phyloP scores from a whole-genome alignment of 2,113 vertebrate species.

The Dicerorhinus sumatrensis region DNA sequence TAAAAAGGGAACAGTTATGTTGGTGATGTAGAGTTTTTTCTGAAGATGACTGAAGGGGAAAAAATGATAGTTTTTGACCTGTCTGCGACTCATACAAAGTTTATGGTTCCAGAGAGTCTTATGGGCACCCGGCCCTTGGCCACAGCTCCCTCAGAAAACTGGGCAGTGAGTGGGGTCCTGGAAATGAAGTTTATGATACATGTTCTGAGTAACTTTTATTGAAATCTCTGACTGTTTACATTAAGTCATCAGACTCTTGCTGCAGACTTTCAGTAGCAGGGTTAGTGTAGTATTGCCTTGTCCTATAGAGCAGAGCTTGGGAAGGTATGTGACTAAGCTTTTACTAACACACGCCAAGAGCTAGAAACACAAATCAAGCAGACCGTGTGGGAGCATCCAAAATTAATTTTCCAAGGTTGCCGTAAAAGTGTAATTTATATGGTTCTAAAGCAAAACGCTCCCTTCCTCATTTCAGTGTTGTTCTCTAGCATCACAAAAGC shows the following conservation, averaged over 20 bases:
- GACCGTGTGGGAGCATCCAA: not conserved
- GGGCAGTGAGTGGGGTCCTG: not conserved
- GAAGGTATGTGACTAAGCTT: not conserved
- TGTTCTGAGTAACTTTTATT: constrained; percentile 59
- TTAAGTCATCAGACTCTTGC: constrained; percentile 41
- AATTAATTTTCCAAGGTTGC: not conserved
- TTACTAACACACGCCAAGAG: not conserved
- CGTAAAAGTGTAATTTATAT: not conserved
- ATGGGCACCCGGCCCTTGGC: not conserved
- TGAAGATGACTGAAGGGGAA: constrained; percentile 19
- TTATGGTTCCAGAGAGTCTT: not conserved
- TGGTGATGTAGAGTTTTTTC: constrained; percentile 1
- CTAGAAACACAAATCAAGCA: constrained; percentile 23
- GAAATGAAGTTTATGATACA: constrained; percentile 35
- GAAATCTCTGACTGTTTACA: constrained; percentile 39
- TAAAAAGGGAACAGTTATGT: constrained; percentile 36
- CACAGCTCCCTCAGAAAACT: not conserved
- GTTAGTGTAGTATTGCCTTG: not conserved
- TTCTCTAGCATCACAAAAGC: not conserved
- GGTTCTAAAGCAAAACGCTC: not conserved
- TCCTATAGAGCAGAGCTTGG: not conserved
- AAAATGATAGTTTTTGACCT: constrained; percentile 39
- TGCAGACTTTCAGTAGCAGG: not conserved
- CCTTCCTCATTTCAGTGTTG: not conserved
- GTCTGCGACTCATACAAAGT: not conserved